Evolutionary conservation across 2,888 invertebrate species (phyloP), one percentile per base, ranked within the genome.

Genomic region (Drosophila histrio): DNA sequence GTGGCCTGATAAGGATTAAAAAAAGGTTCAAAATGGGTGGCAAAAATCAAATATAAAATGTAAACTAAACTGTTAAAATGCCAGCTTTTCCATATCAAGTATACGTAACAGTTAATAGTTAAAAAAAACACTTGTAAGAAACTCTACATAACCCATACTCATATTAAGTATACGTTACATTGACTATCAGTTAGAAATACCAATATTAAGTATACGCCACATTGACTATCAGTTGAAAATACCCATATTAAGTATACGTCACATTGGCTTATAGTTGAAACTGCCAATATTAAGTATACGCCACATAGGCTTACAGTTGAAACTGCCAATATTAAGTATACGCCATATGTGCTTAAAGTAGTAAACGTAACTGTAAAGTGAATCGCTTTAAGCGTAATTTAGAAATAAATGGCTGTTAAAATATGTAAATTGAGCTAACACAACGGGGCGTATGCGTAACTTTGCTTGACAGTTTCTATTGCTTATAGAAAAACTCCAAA

Each of bases 1-100:
- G 77, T 81, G 61, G 87, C 78, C 86, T 90, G 26, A 52, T 57
- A 60, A 64, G 47, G 39, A 61, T 72, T 59, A 67, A 22, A 68
- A 26, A 50, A 30, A 6, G 11, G 8, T 36, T 24, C 19, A 30
- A 22, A 47, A n/a, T 17, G 21, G 26, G 26, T 9, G 4, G n/a
- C 2, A 39, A 36, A 36, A 19, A 39, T 21, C 11, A n/a, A n/a
- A 47, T 15, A 46, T 6, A 13, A 41, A 9, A n/a, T n/a, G n/a
- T n/a, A n/a, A n/a, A n/a, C n/a, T n/a, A 19, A 50, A 28, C 7
- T 11, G 5, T 21, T 13, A 39, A 15, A 9, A n/a, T n/a, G n/a
- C n/a, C n/a, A n/a, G n/a, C n/a, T n/a, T n/a, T n/a, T n/a, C n/a
- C n/a, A n/a, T n/a, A n/a, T n/a, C n/a, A n/a, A n/a, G n/a, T n/a